Base-by-base conservation (phyloP, 2,797 vertebrate genomes). In the Diplodus puntazzo region DNA sequence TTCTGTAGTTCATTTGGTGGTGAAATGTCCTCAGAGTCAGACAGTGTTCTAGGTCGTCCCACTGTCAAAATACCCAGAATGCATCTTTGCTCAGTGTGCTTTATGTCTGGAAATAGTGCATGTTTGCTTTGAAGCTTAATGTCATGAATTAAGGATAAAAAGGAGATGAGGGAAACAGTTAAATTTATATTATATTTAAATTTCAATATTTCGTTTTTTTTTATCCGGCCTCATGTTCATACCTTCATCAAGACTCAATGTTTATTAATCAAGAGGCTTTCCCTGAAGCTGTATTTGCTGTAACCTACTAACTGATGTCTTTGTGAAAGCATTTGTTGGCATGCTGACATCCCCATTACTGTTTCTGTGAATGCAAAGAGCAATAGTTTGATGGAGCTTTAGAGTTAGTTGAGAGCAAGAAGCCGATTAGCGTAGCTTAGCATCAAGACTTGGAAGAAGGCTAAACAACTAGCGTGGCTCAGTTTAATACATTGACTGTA, bases 1-100 rank as follows among this genome's bases (percentile, higher is more conserved):
- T 58, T 34, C 62, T 68, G 70, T 55, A 71, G 75, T 75, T 82
- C 59, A 73, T 77, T 75, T 77, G 59, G 39, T 72, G 71, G 42
- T 52, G 73, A 80, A 71, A 65, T 69, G 53, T 82, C 49, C 45
- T n/a, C 60, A 27, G 59, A 75, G 42, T 76, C 63, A 20, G 57
- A 46, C 45, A 9, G 45, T 75, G 65, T 68, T 85, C 39, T 57
- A 46, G 45, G 62, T 42, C 16, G 1, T 62, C 67, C n/a, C 17
- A 20, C 17, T 39, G 57, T 43, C 45, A 65, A 61, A 62, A 55
- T 17, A 27, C 21, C 43, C 55, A 72, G 27, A 76, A 59, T 49
- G 21, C 42, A 16, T 59, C 16, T 64, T n/a, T 67, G 55, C 20
- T 46, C 11, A 5, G 8, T 60, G 0, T 64, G 55, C 23, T 43